Base-by-base conservation (phyloP, 2,113 vertebrate genomes). In the Fregata magnificens region DNA sequence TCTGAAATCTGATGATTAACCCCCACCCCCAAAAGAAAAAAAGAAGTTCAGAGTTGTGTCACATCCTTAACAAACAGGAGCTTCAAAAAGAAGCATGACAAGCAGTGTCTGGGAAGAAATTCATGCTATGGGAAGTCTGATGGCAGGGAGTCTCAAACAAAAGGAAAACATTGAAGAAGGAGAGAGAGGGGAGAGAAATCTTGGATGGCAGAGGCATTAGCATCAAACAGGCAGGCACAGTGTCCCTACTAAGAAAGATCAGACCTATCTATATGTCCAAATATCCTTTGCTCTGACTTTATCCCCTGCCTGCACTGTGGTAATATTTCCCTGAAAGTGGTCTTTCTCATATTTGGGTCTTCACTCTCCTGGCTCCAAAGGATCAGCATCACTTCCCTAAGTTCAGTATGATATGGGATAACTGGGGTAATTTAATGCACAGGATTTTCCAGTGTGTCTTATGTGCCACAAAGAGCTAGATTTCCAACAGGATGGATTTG, bases 1-100 rank as follows among this genome's bases (percentile, higher is more conserved):
- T 93, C 55, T 88, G 92, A 88, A 90, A 88, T 91, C 63, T 84
- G 87, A 67, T 78, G 44, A 92, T 93, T 92, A 96, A 94, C 67
- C 58, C 55, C 53, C 53, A 80, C 44, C 76, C 53, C 53, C 40
- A 73, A 90, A 93, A 69, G 45, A 49, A 80, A 65, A 52, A 66
- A 72, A n/a, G 24, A n/a, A 49, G 42, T 63, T 95, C 56, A 73
- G 67, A 85, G 59, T n/a, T 65, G 29, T 95, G 90, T 88, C 88
- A 94, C 16, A 53, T 70, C 40, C 59, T 79, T 73, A 81, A 56
- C 49, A 70, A 81, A 56, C 49, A 70, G 22, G 58, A 63, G 44
- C 78, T 78, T 91, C 79, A 88, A 73, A 93, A 92, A 90, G 50
- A 77, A 66, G 67, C 26, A 14, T 47, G 71, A 86, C 77, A 79